These are phyloP conservation scores for Pitta sordida DNA, from an alignment of 2,113 vertebrate species.

Conservation along the genomic window DNA sequence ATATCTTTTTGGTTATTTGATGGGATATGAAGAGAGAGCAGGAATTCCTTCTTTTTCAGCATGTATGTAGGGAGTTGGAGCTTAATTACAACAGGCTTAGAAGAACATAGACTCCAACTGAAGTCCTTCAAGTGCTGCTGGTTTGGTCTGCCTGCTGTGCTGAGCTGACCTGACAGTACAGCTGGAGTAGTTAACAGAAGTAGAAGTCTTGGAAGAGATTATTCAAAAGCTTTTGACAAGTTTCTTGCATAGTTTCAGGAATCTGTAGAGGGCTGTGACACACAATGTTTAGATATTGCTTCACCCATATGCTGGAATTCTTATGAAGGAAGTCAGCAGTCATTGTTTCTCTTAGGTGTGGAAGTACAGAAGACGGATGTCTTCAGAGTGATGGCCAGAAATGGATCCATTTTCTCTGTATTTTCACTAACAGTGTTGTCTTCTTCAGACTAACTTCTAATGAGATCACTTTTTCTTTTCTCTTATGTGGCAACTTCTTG, in stretches of 20 bases:
- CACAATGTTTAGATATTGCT: rapidly evolving
- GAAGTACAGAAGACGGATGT: background rate
- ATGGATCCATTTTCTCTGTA: rapidly evolving
- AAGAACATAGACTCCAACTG: rapidly evolving
- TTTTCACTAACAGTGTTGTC: rapidly evolving
- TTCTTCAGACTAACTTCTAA: background rate
- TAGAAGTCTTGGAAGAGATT: background rate
- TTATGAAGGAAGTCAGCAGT: rapidly evolving
- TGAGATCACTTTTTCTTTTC: rapidly evolving
- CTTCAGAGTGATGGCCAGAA: rapidly evolving
- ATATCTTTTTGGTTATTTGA: rapidly evolving
- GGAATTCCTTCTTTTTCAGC: background rate
- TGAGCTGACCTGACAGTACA: too few species aligned
- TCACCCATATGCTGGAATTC: rapidly evolving
- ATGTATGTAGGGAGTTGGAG: rapidly evolving
- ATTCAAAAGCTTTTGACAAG: background rate
- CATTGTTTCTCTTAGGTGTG: rapidly evolving
- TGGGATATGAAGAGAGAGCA: background rate
- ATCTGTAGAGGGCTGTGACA: background rate
- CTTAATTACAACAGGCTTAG: background rate
- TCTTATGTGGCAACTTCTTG: rapidly evolving
- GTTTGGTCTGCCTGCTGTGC: too few species aligned
- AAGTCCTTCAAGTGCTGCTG: too few species aligned
- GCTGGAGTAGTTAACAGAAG: background rate
- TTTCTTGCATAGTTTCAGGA: background rate